Evolutionary conservation across 2,797 vertebrate genomes (phyloP).

Genomic region (Rhabdomys pumilio): DNA sequence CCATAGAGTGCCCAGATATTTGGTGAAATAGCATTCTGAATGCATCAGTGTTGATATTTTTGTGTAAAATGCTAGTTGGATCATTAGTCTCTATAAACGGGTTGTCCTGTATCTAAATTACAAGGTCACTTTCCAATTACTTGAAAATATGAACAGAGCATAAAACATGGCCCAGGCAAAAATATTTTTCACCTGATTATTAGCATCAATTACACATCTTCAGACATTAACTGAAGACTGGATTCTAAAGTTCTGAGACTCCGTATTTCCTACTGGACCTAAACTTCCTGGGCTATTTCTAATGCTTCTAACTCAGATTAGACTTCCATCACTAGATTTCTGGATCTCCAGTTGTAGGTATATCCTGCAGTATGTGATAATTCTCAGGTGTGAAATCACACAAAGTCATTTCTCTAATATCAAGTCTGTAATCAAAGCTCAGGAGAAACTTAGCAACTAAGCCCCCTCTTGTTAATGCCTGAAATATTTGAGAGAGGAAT

Average conservation of each 20-base stretch:
- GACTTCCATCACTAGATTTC: accelerated
- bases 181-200: neutral
- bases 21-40: neutral
- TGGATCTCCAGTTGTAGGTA: accelerated
- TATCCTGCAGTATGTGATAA: neutral
- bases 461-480: neutral
- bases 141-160: neutral
- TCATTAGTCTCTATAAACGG: neutral
- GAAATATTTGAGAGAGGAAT: neutral
- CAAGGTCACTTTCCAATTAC: neutral
- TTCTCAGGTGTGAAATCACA: neutral
- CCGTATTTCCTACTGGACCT: neutral
- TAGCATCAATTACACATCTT: neutral
- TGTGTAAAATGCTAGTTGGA: neutral
- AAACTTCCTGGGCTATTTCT: neutral
- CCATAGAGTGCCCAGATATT: neutral
- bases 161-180: accelerated
- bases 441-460: neutral
- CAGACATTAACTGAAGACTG: neutral
- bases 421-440: neutral
- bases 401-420: neutral
- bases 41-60: neutral
- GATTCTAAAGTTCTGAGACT: too few species aligned
- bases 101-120: neutral
- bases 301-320: neutral